phyloP scores from a whole-genome alignment of 2,888 invertebrate species.

The Scrobipalpa atriplicella region DNA sequence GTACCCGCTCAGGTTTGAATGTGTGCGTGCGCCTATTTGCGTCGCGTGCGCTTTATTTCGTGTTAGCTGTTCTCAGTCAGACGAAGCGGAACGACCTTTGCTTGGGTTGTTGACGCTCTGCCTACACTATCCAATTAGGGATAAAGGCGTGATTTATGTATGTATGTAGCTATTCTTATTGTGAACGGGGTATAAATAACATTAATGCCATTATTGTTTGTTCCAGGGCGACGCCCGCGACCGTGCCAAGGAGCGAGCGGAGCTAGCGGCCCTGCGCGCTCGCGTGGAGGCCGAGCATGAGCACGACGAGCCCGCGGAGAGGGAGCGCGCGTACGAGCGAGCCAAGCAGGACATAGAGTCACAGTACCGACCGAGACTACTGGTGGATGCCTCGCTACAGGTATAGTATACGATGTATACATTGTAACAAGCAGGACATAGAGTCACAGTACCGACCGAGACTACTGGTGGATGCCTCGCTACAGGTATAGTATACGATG shows the following conservation, averaged over 20 bases:
- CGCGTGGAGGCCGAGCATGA: conserved; percentile 50
- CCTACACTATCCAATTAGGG: too few species aligned
- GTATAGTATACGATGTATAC: too few species aligned
- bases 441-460: conserved; percentile 94
- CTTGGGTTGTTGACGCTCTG: too few species aligned
- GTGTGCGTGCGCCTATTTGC: too few species aligned
- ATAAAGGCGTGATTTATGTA: too few species aligned
- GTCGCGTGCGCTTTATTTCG: too few species aligned
- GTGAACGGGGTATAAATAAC: too few species aligned
- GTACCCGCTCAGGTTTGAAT: too few species aligned
- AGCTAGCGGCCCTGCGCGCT: conserved; percentile 89
- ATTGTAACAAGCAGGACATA: conserved; percentile 84
- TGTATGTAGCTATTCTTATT: too few species aligned
- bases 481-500: conserved; percentile 83
- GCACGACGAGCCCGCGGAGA: not conserved
- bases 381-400: conserved; percentile 87
- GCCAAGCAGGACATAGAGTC: conserved; percentile 87
- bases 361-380: conserved; percentile 91
- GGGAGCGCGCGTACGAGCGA: conserved; percentile 20
- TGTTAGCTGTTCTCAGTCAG: too few species aligned
- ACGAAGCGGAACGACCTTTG: too few species aligned
- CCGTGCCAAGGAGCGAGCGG: conserved; percentile 95
- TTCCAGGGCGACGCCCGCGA: conserved; percentile 18
- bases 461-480: conserved; percentile 88
- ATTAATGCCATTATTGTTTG: not conserved